These are phyloP conservation scores for Hipposideros larvatus DNA, from an alignment of 2,797 vertebrate genomes.

Conservation along the genomic window DNA sequence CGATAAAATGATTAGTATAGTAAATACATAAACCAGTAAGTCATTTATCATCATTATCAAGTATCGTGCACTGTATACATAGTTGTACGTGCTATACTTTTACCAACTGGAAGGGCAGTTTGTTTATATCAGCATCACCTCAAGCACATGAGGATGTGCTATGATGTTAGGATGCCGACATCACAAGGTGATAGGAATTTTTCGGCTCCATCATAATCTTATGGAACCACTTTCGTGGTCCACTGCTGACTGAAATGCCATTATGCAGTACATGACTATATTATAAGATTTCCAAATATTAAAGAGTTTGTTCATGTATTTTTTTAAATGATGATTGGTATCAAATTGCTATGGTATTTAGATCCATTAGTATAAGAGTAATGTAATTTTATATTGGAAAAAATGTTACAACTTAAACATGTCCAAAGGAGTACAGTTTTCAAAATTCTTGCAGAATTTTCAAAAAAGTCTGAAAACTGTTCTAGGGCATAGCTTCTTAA, in stretches of 20 bases:
- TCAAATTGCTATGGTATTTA: not conserved
- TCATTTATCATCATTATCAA: not conserved
- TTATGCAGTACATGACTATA: not conserved
- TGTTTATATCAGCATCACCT: not conserved
- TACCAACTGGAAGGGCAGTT: not conserved
- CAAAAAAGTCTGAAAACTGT: not conserved
- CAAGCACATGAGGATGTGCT: not conserved
- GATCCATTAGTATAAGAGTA: not conserved
- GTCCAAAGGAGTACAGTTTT: not conserved
- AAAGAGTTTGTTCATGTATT: not conserved
- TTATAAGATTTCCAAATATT: not conserved
- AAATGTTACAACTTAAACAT: not conserved
- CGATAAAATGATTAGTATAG: not conserved
- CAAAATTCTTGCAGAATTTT: not conserved
- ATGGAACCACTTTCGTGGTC: not conserved
- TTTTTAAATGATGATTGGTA: not conserved
- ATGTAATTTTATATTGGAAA: not conserved
- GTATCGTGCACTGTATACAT: not conserved
- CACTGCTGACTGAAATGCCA: not conserved
- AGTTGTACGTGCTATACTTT: not conserved
- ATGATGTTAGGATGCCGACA: not conserved
- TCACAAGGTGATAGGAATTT: not conserved
- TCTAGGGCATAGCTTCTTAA: not conserved
- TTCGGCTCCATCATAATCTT: not conserved
- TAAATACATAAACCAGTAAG: not conserved